These are phyloP conservation scores for Nannoperca australis DNA, from an alignment of 2,797 vertebrate species.

Conservation along the genomic window DNA sequence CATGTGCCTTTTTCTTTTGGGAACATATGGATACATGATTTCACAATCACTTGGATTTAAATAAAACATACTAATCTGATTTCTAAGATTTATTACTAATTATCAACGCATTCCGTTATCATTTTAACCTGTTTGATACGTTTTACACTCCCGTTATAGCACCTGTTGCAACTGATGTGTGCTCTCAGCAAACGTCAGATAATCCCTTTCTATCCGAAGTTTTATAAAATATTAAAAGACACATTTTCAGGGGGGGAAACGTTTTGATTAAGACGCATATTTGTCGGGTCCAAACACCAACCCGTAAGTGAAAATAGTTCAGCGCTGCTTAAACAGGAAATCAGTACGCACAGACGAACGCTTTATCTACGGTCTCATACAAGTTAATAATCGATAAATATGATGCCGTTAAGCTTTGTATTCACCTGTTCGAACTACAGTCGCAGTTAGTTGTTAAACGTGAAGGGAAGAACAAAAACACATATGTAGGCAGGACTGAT, in stretches of 20 bases:
- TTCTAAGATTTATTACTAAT: neutral
- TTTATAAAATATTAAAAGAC: neutral
- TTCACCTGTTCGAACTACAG: slow-evolving; percentile 43
- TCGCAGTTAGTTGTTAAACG: slow-evolving; percentile 36
- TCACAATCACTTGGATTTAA: neutral
- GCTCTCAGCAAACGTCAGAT: slow-evolving; percentile 37
- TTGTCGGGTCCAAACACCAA: neutral
- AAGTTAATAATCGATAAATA: slow-evolving; percentile 37
- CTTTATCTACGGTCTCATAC: neutral
- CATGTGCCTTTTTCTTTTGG: slow-evolving; percentile 53
- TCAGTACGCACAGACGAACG: slow-evolving; percentile 19
- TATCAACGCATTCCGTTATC: neutral
- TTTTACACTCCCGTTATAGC: slow-evolving; percentile 47
- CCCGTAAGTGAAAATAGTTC: slow-evolving; percentile 10
- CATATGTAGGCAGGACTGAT: slow-evolving; percentile 58
- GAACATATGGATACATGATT: slow-evolving; percentile 49
- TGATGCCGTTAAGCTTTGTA: slow-evolving; percentile 25
- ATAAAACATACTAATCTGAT: neutral
- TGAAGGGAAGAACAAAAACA: slow-evolving; percentile 19
- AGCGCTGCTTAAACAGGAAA: slow-evolving; percentile 60
- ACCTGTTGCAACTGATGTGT: slow-evolving; percentile 80
- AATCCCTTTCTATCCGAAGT: neutral
- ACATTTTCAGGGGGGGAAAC: neutral
- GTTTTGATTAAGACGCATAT: neutral
- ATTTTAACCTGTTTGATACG: slow-evolving; percentile 35